Percentiles rank a stretch among this genome's conserved stretches.
Conservation (phyloP, 2,797 vertebrate species). For the Telmatherina bonti region DNA sequence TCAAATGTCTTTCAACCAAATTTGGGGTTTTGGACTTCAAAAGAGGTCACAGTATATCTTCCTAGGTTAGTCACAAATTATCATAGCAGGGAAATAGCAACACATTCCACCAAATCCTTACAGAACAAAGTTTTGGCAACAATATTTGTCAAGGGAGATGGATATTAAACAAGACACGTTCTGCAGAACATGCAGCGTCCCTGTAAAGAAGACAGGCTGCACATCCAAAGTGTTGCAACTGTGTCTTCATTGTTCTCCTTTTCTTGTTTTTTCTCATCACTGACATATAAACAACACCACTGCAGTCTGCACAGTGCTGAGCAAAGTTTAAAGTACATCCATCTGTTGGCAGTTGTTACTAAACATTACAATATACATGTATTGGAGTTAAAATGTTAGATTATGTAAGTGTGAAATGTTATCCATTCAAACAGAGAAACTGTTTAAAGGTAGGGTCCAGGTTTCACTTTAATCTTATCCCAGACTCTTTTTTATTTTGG, state of each 20-base stretch:
- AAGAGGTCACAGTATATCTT: neutral
- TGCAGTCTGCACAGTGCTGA: neutral
- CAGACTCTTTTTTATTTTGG: neutral
- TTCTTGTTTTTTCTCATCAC: neutral
- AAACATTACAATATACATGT: neutral
- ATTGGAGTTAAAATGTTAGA: neutral
- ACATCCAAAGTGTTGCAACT: neutral
- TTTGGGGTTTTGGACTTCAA: neutral
- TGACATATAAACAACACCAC: neutral
- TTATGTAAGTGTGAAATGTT: neutral
- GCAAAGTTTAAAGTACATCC: neutral
- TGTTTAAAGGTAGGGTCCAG: neutral
- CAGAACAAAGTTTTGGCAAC: neutral
- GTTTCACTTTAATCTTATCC: neutral
- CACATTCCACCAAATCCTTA: neutral
- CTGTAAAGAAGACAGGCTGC: neutral
- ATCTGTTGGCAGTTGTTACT: neutral
- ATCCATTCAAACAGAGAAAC: neutral
- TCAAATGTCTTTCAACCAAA: too few relatives aligned
- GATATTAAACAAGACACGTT: neutral
- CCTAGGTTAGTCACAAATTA: neutral
- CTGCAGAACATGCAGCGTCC: neutral
- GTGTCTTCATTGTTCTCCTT: neutral
- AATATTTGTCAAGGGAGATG: neutral
- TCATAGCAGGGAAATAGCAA: neutral